These are phyloP conservation scores for Iselma pallidipennis DNA, from an alignment of 2,888 invertebrate genomes.

Conservation along the genomic window DNA sequence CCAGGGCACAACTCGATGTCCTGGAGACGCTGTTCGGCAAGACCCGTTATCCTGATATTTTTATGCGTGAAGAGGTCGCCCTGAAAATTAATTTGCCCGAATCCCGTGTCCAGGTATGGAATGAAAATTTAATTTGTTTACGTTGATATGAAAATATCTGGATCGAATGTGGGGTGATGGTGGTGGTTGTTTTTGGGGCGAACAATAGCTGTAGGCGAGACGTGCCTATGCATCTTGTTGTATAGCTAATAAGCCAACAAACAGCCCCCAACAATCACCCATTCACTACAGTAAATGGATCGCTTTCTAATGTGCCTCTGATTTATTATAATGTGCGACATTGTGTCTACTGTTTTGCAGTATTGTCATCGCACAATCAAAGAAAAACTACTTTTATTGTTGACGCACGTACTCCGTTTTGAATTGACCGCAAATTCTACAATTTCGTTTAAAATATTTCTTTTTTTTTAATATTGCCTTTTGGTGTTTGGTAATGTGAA, in stretches of 20 bases:
- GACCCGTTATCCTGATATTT: no score
- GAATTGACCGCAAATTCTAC: background rate
- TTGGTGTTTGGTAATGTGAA: slow-evolving; percentile 13
- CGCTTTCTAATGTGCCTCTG: slow-evolving; percentile 48
- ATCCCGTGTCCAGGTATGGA: no score
- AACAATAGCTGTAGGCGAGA: slow-evolving; percentile 50
- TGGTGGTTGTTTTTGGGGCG: slow-evolving; percentile 23
- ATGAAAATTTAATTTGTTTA: slow-evolving; percentile 38
- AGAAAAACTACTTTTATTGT: slow-evolving; percentile 48
- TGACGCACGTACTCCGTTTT: slow-evolving; percentile 44
- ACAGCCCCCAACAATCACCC: slow-evolving; percentile 32
- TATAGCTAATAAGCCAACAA: slow-evolving; percentile 50
- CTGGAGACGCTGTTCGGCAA: slow-evolving; percentile 91
- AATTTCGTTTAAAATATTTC: background rate
- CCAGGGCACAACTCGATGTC: slow-evolving; percentile 92
- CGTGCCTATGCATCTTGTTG: slow-evolving; percentile 48
- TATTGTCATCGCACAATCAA: slow-evolving; percentile 17
- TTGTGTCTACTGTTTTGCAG: slow-evolving; percentile 35
- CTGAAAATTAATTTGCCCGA: no score
- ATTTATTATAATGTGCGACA: slow-evolving; percentile 50
- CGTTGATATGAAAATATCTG: slow-evolving; percentile 23
- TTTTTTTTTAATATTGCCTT: no score
- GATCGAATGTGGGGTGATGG: no score
- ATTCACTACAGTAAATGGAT: slow-evolving; percentile 44
- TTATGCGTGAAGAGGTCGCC: no score